These are phyloP conservation scores for Eugnorisma glareosa DNA, from an alignment of 2,888 invertebrate genomes.

Conservation along the genomic window DNA sequence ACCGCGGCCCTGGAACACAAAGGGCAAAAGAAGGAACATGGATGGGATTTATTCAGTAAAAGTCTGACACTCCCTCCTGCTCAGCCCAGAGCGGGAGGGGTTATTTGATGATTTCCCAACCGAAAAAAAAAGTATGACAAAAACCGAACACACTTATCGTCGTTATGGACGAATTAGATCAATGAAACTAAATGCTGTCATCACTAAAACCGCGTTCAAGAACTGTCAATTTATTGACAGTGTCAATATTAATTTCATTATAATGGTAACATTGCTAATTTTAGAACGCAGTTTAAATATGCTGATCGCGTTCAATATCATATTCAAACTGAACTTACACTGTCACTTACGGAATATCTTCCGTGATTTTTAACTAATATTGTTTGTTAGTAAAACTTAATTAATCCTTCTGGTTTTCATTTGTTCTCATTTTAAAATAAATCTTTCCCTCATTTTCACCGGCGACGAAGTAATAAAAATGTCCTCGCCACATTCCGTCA, in stretches of 20 bases:
- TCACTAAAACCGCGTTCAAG: background rate
- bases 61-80: too few species aligned
- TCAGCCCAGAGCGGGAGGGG: too few species aligned
- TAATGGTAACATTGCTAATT: too few species aligned
- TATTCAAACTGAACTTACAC: background rate
- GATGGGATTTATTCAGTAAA: too few species aligned
- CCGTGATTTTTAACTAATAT: background rate
- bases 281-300: too few species aligned
- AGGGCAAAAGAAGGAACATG: too few species aligned
- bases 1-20: too few species aligned
- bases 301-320: background rate
- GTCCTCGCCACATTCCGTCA: slow-evolving; percentile 25
- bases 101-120: too few species aligned
- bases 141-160: background rate
- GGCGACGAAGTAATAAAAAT: slow-evolving; percentile 38
- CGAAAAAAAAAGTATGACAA: too few species aligned
- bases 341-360: too few species aligned
- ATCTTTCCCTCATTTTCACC: slow-evolving; percentile 10
- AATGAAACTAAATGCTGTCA: background rate
- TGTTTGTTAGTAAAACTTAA: background rate
- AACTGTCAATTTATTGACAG: background rate
- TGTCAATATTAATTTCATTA: background rate
- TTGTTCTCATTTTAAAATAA: slow-evolving; percentile 12
- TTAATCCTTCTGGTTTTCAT: background rate
- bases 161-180: background rate